Percentiles rank a stretch among this genome's conserved stretches.
Evolutionary conservation across 2,113 vertebrate genomes (phyloP).

Genomic region (Cathartes aura): DNA sequence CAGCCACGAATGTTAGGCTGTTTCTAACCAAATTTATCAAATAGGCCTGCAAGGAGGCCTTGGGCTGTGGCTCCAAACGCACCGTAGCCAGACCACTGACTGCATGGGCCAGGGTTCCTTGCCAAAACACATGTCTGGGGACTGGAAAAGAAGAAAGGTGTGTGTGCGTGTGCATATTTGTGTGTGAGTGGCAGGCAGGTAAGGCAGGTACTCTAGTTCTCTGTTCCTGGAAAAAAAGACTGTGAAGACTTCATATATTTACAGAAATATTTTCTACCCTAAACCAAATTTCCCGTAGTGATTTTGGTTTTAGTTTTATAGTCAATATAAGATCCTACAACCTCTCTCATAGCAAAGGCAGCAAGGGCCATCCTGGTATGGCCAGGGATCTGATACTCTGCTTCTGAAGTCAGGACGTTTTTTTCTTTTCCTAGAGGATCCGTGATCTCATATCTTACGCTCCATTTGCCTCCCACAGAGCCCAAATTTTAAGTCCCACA

Average conservation of each 20-base stretch:
- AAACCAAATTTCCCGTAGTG: neutral
- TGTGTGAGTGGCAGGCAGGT: neutral
- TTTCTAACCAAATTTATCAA: neutral
- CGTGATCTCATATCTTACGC: rapidly evolving
- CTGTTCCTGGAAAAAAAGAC: neutral
- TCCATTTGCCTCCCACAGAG: neutral
- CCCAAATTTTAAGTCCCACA: neutral
- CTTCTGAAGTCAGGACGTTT: neutral
- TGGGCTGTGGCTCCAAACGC: neutral
- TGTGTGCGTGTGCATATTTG: rapidly evolving
- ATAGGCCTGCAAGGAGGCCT: neutral
- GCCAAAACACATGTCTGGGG: neutral
- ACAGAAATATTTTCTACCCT: neutral
- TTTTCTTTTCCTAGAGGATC: neutral
- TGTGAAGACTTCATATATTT: neutral
- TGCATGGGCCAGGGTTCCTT: neutral
- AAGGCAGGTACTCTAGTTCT: neutral
- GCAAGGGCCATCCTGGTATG: neutral
- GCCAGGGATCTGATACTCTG: neutral
- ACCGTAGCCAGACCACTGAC: neutral
- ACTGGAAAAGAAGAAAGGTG: neutral
- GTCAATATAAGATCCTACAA: neutral
- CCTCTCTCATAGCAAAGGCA: neutral
- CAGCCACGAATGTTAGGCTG: neutral
- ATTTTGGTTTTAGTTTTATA: neutral